Evolutionary conservation across 2,888 invertebrate genomes (phyloP).

Genomic region (Geotrupes spiniger): DNA sequence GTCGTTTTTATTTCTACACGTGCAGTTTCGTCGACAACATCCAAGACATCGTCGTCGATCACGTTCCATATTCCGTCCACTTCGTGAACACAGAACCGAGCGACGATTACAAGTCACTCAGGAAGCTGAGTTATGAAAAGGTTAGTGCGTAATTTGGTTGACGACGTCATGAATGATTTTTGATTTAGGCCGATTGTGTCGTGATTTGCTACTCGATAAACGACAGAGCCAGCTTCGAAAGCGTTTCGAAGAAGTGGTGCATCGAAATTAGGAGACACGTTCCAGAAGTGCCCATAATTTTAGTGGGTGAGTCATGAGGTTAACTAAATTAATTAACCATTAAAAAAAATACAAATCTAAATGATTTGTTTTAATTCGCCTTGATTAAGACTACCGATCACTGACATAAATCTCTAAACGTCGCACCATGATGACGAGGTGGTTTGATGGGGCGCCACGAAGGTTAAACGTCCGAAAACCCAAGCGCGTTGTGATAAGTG

Average conservation of each 20-base stretch:
- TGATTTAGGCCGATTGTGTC: conserved; percentile 34
- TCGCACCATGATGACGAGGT: too few species aligned
- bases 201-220: conserved; percentile 34
- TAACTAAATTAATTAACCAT: too few species aligned
- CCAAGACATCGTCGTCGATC: conserved; percentile 34
- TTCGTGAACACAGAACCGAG: conserved; percentile 33
- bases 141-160: conserved; percentile 13
- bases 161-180: conserved; percentile 7
- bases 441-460: too few species aligned
- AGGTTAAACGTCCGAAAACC: too few species aligned
- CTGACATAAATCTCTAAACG: too few species aligned
- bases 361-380: too few species aligned
- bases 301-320: conserved; percentile 30
- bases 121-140: conserved; percentile 27
- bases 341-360: too few species aligned
- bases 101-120: conserved; percentile 30
- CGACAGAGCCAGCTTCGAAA: conserved; percentile 28
- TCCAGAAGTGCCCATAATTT: conserved; percentile 28
- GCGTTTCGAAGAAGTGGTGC: conserved; percentile 32
- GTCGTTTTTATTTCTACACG: conserved; percentile 8
- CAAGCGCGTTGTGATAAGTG: too few species aligned
- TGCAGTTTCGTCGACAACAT: conserved; percentile 32
- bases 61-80: conserved; percentile 27
- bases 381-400: too few species aligned
- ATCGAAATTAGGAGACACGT: conserved; percentile 31